Percentiles rank a stretch among this genome's conserved stretches.
phyloP scores from a whole-genome alignment of 2,888 invertebrate species.

The Eupithecia tripunctaria region DNA sequence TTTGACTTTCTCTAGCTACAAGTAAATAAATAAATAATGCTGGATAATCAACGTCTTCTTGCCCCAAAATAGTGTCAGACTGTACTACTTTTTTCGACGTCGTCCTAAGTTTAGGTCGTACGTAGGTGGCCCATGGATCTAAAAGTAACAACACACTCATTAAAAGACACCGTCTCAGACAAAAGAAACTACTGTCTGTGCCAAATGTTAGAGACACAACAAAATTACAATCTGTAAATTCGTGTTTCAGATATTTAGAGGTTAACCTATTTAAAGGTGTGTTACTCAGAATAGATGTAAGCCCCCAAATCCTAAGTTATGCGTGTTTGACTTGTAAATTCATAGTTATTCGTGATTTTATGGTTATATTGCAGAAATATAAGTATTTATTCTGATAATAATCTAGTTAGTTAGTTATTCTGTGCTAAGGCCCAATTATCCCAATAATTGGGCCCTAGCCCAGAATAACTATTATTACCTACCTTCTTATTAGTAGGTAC shows the following conservation, averaged over 20 bases:
- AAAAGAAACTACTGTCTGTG: slow-evolving; percentile 37
- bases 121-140: slow-evolving; percentile 15
- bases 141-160: slow-evolving; percentile 21
- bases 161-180: slow-evolving; percentile 20
- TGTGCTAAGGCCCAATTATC: no score
- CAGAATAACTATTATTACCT: neutral
- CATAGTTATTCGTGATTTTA: neutral
- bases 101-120: no score
- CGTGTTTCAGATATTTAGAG: slow-evolving; percentile 20
- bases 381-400: neutral
- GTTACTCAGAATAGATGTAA: slow-evolving; percentile 21
- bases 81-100: no score
- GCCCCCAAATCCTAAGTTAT: slow-evolving; percentile 22
- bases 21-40: no score
- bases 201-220: slow-evolving; percentile 41
- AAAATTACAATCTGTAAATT: slow-evolving; percentile 24
- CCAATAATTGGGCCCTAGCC: neutral
- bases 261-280: slow-evolving; percentile 19
- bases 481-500: no score
- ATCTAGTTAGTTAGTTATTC: no score
- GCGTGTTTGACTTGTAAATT: slow-evolving; percentile 12
- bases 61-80: no score
- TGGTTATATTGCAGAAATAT: neutral
- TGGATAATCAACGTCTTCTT: no score
- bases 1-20: no score